These are phyloP conservation scores for Automeris io DNA, from an alignment of 2,888 invertebrate genomes.

Conservation along the genomic window DNA sequence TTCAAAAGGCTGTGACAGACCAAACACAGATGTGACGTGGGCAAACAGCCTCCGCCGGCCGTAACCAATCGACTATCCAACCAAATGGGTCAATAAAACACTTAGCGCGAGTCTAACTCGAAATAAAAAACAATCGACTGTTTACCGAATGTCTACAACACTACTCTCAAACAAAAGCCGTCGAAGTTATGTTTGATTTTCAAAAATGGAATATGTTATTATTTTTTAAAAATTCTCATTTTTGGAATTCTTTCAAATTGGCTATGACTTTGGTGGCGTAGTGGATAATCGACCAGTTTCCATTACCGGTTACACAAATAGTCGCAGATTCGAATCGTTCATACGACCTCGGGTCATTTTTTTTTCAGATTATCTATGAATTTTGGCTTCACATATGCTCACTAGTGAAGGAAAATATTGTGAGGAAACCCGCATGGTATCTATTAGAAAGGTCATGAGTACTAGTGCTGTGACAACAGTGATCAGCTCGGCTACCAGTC, in stretches of 20 bases:
- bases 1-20: constrained; percentile 62
- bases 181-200: constrained; percentile 21
- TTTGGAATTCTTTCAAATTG: constrained; percentile 14
- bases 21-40: constrained; percentile 69
- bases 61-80: constrained; percentile 48
- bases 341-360: too few relatives aligned
- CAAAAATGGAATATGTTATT: constrained; percentile 20
- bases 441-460: too few relatives aligned
- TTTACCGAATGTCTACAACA: constrained; percentile 34
- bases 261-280: constrained; percentile 35
- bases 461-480: too few relatives aligned
- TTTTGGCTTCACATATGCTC: too few relatives aligned
- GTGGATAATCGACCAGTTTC: too few relatives aligned
- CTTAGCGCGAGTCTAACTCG: constrained; percentile 39
- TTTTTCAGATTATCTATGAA: too few relatives aligned
- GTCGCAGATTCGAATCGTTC: too few relatives aligned
- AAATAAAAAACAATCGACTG: constrained; percentile 33
- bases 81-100: constrained; percentile 48
- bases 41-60: constrained; percentile 49
- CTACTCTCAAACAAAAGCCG: constrained; percentile 25
- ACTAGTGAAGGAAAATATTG: too few relatives aligned
- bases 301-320: too few relatives aligned
- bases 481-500: too few relatives aligned
- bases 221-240: constrained; percentile 17
- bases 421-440: too few relatives aligned